Base-by-base conservation (phyloP, 2,797 vertebrate genomes). In the Danio kyathit region DNA sequence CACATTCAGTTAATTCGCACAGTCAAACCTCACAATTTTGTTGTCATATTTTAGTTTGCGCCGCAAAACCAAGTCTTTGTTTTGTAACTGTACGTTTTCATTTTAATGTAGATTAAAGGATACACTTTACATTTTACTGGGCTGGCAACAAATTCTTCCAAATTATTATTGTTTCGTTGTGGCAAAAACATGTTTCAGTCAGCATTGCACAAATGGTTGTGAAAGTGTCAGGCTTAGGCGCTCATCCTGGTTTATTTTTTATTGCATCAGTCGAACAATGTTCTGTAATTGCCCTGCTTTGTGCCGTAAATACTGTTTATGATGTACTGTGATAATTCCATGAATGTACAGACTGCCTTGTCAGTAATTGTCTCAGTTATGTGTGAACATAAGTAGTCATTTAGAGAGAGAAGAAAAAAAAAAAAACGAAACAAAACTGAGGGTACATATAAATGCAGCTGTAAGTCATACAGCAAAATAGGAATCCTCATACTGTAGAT, bases 231-330 rank as follows among this genome's bases (percentile, higher is more conserved):
- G 43, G 59, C 70, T 82, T 79, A 85, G 72, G 51, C 38, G 77
- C 57, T 57, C 84, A 81, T 66, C 84, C 38, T 29, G 85, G 85
- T 60, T 85, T 43, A 56, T 87, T 82, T 60, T 83, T 80, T 79
- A 81, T 88, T 61, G 81, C 82, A 86, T 85, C 81, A 88, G 82
- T 83, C 87, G 84, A 74, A 80, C 81, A 78, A 49, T 63, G 80
- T 84, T 66, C 78, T 85, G 82, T 86, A 84, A 87, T 67, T 84
- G 63, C 51, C 49, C 65, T 92, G 85, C 89, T 87, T 91, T 87
- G 88, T 80, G 67, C 63, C 63, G 79, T 69, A 82, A 86, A 80
- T 67, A 85, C 64, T 76, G 79, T 87, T 86, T 86, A 86, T 82
- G 79, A 81, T 81, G 66, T 75, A 67, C 74, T 72, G 63, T 64